Evolutionary conservation across 2,797 vertebrate species (phyloP).

Genomic region (Luscinia megarhynchos): DNA sequence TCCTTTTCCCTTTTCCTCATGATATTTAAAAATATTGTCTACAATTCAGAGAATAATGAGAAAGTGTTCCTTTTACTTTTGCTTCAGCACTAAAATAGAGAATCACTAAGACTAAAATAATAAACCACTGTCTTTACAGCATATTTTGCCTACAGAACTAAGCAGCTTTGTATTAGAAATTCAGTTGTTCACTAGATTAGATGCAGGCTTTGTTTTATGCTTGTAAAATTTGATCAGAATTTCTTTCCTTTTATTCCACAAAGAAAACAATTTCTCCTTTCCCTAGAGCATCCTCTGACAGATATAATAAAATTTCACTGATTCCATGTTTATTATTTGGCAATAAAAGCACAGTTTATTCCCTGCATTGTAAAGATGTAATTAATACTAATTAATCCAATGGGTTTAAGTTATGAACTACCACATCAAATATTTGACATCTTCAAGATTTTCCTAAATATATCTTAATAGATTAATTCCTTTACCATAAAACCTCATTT

Average conservation of each 20-base stretch:
- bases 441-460: neutral
- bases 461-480: neutral
- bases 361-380: neutral
- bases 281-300: neutral
- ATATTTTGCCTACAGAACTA: neutral
- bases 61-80: neutral
- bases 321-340: neutral
- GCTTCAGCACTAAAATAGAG: neutral
- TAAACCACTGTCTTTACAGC: neutral
- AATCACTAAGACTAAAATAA: neutral
- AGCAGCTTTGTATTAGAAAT: constrained; percentile 9
- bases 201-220: neutral
- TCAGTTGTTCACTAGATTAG: neutral
- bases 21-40: neutral
- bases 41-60: neutral
- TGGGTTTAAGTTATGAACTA: neutral
- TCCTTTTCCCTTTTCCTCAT: neutral
- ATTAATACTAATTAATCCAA: neutral
- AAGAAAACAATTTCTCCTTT: neutral
- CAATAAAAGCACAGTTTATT: neutral
- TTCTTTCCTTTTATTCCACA: neutral
- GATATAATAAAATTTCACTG: neutral
- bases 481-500: neutral
- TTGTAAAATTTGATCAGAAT: constrained; percentile 12
- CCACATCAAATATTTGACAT: neutral